Evolutionary conservation across 2,113 vertebrate species (phyloP).

Genomic region (Mobula hypostoma): DNA sequence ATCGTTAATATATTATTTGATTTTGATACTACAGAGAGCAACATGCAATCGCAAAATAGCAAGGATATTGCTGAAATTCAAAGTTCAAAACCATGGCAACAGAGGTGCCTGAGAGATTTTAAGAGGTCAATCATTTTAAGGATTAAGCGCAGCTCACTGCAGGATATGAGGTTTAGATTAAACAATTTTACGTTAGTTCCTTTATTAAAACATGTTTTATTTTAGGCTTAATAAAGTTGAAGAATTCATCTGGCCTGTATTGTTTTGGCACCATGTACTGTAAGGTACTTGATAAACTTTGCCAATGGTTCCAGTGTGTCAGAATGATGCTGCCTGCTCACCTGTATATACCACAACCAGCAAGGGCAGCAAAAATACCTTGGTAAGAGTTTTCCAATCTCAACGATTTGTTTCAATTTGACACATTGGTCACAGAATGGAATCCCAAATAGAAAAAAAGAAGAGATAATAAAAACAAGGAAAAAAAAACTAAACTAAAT

Average conservation of each 20-base stretch:
- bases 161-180: conserved; percentile 15
- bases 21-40: conserved; percentile 1
- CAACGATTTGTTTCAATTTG: conserved; percentile 25
- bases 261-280: not conserved
- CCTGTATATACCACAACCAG: conserved; percentile 33
- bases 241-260: not conserved
- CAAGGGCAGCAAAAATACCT: conserved; percentile 12
- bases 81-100: conserved; percentile 33
- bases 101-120: not conserved
- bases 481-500: not conserved
- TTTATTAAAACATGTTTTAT: conserved; percentile 25
- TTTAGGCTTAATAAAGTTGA: conserved; percentile 18
- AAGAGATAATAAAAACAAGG: conserved; percentile 2
- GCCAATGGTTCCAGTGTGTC: conserved; percentile 30
- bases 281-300: conserved; percentile 2
- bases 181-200: conserved; percentile 24
- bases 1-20: not conserved
- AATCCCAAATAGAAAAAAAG: conserved; percentile 30
- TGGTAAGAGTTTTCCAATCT: conserved; percentile 9
- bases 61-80: conserved; percentile 19
- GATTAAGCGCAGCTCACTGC: conserved; percentile 19
- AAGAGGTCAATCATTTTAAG: not conserved
- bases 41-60: conserved; percentile 21
- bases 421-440: conserved; percentile 38
- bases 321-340: not conserved